Evolutionary conservation across 2,888 invertebrate genomes (phyloP).

Genomic region (Tenthredo notha): DNA sequence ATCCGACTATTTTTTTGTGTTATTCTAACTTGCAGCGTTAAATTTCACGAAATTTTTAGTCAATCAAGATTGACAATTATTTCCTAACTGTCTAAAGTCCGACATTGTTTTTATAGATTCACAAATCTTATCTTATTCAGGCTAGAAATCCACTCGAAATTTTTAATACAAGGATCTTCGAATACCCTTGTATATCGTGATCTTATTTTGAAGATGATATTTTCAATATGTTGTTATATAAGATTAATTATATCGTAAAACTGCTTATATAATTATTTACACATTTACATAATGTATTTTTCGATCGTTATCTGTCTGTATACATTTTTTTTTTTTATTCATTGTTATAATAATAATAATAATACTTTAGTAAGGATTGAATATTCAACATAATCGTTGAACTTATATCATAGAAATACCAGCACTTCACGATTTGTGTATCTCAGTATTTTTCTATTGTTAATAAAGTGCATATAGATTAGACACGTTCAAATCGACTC

Average conservation of each 20-base stretch:
- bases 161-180: neutral
- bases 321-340: conserved; percentile 12
- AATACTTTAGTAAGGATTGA: neutral
- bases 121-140: neutral
- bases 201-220: neutral
- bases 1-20: neutral
- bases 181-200: neutral
- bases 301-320: neutral
- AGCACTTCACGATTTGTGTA: conserved; percentile 7
- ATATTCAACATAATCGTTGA: neutral
- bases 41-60: neutral
- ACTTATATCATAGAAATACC: conserved; percentile 9
- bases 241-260: neutral
- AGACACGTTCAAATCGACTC: neutral
- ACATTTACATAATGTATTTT: neutral
- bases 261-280: neutral
- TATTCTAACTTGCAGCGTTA: neutral
- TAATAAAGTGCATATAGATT: conserved; percentile 32
- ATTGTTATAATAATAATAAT: neutral
- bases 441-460: conserved; percentile 26
- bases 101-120: neutral
- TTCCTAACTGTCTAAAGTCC: neutral
- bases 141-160: neutral
- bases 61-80: neutral
- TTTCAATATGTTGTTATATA: neutral